A percentile compares a stretch with the other conserved stretches of the same genome.
These are phyloP conservation scores for Bos javanicus DNA, from an alignment of 2,113 vertebrate species.

Conservation along the genomic window DNA sequence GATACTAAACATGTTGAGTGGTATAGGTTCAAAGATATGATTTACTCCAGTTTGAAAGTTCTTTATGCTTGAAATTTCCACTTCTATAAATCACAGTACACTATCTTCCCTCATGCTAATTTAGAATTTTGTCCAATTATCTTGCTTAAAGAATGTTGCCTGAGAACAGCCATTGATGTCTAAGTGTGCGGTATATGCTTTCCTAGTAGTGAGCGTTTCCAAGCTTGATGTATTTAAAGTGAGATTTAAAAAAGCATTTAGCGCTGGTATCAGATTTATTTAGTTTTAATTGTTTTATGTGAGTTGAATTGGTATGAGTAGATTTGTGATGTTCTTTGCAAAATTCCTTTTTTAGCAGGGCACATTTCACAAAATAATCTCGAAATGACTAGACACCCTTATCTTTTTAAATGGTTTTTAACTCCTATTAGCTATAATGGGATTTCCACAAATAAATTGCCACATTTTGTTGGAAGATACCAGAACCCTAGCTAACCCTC, in stretches of 20 bases:
- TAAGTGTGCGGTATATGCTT: slow-evolving; percentile 31
- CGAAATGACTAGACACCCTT: slow-evolving; percentile 62
- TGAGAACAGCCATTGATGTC: not conserved
- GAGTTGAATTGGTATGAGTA: slow-evolving; percentile 51
- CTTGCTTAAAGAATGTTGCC: slow-evolving; percentile 33
- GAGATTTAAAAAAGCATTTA: slow-evolving; percentile 56
- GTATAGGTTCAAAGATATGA: not conserved
- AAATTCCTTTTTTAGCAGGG: slow-evolving; percentile 47
- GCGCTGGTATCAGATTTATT: slow-evolving; percentile 63
- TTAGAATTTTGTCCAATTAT: slow-evolving; percentile 40
- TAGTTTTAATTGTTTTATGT: slow-evolving; percentile 72
- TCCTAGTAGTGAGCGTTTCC: slow-evolving; percentile 32
- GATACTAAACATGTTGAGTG: not conserved
- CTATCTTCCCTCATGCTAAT: slow-evolving; percentile 21
- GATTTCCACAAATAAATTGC: slow-evolving; percentile 68
- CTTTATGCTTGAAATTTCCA: slow-evolving; percentile 21
- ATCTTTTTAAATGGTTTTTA: slow-evolving; percentile 61
- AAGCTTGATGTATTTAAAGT: slow-evolving; percentile 52
- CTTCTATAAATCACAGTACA: not conserved
- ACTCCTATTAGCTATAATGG: slow-evolving; percentile 58
- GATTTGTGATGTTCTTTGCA: slow-evolving; percentile 58
- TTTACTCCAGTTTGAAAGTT: slow-evolving; percentile 14
- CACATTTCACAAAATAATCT: slow-evolving; percentile 52
- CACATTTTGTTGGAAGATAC: not conserved
- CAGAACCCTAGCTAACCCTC: slow-evolving; percentile 55